Evolutionary conservation across 2,888 invertebrate genomes (phyloP), one percentile per base, ranked within the genome.

Genomic region (Stenurella melanura): DNA sequence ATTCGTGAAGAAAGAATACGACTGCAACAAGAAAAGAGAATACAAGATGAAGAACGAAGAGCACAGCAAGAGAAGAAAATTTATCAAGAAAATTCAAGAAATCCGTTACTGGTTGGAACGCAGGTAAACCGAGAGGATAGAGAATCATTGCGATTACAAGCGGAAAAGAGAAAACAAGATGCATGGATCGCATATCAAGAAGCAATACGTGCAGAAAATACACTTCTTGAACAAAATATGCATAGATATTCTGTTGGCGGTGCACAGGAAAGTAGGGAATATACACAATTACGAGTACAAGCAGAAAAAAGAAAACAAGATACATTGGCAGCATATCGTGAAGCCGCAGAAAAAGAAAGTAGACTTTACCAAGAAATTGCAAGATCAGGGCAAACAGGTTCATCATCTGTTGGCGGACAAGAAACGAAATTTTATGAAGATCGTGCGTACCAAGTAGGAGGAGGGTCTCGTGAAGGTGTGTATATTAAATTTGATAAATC

Each of bases 391-490:
- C 15, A 73, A 72, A 50, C 61, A 79, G 19, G 56, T 26, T 58
- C 38, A 30, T 57, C 64, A 30, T 17, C 68, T 66, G 60, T 69
- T 72, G 50, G 54, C 21, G 61, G 19, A 10, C 67, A 74, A 26
- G 81, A 79, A 69, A 57, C 21, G 1, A 77, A 26, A 58, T 58
- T 72, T 58, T 67, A 70, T 54, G 70, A 79, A 63, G 79, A 82
- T 34, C 73, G 80, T 54, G 66, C 71, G 18, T 80, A 80, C 60
- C 70, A 77, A 38, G 77, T 81, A 0, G 82, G 81, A 26, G 81
- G 81, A 60, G 82, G 81, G 11, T n/a, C 76, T 0, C 69, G 79
- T 73, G 81, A 81, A 79, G 81, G 81, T 57, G 66, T n/a, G 21
- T 30, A 18, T 10, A 21, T 10, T 56, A n/a, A 26, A 34, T 34